Percentiles rank a stretch among this genome's conserved stretches.
These are phyloP conservation scores for Drosophila parabipectinata DNA, from an alignment of 1,140 invertebrate species.

Conservation along the genomic window DNA sequence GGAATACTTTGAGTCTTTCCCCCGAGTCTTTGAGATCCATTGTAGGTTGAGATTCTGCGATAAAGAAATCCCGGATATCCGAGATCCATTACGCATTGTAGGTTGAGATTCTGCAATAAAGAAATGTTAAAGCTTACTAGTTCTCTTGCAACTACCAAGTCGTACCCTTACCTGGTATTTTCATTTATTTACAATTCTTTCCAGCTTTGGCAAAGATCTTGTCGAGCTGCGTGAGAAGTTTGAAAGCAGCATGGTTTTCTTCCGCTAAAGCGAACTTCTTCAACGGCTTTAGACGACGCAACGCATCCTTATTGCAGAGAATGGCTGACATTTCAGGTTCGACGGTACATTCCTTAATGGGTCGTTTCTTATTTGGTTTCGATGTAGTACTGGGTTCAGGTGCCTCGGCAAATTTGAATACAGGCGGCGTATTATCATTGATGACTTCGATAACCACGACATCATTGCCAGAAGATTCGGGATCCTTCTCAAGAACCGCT, in stretches of 20 bases:
- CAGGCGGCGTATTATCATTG: too few relatives aligned
- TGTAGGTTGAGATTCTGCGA: neutral
- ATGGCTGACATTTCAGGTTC: conserved; percentile 8
- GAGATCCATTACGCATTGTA: neutral
- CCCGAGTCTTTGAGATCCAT: neutral
- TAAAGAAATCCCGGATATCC: neutral
- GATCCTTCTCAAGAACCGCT: conserved; percentile 26
- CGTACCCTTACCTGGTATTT: neutral
- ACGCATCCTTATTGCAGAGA: conserved; percentile 53
- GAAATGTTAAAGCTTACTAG: neutral
- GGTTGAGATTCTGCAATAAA: neutral
- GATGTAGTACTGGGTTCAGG: neutral
- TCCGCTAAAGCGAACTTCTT: conserved; percentile 75
- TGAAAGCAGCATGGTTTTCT: conserved; percentile 77
- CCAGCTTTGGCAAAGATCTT: conserved; percentile 53
- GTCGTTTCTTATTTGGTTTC: neutral
- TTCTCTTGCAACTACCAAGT: neutral
- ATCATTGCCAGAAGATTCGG: neutral
- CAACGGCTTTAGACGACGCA: conserved; percentile 70
- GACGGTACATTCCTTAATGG: neutral
- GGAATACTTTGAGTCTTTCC: neutral
- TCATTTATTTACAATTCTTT: neutral
- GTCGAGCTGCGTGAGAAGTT: conserved; percentile 71
- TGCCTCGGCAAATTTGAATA: neutral
- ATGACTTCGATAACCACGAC: conserved; percentile 39